phyloP scores from a whole-genome alignment of 1,140 invertebrate genomes.

The Hypothenemus hampei region DNA sequence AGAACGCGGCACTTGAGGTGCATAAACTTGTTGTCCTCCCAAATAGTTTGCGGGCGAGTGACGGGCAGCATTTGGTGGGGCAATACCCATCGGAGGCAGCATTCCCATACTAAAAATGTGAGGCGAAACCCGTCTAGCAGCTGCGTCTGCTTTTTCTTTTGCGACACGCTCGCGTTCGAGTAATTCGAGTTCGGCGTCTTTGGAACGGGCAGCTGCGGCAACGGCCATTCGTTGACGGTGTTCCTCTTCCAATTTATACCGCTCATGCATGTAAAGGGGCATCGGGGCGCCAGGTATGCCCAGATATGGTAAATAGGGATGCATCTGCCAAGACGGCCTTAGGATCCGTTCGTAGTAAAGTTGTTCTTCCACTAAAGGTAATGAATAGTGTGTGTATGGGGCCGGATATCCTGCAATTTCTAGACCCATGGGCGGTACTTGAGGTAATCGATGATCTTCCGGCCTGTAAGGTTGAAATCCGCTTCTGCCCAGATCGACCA shows the following conservation, averaged over 20 bases:
- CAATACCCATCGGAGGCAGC: constrained; percentile 38
- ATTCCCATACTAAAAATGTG: constrained; percentile 39
- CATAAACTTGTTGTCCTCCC: constrained; percentile 13
- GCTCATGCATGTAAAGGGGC: constrained; percentile 58
- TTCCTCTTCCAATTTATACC: constrained; percentile 63
- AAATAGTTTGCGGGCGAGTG: constrained; percentile 26
- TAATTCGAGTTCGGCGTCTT: constrained; percentile 50
- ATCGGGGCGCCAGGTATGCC: constrained; percentile 47
- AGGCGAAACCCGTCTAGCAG: constrained; percentile 35
- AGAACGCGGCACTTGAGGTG: constrained; percentile 18
- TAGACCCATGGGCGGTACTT: constrained; percentile 36
- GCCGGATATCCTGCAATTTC: constrained; percentile 39
- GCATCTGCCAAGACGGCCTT: constrained; percentile 56
- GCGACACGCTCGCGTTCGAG: constrained; percentile 44
- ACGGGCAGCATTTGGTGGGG: constrained; percentile 33
- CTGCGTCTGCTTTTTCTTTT: constrained; percentile 40
- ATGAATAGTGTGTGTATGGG: constrained; percentile 36
- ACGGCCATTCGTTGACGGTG: constrained; percentile 50
- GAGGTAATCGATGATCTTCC: constrained; percentile 55
- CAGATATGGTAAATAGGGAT: constrained; percentile 51
- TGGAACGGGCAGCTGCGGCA: constrained; percentile 46
- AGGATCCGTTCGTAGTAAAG: constrained; percentile 73
- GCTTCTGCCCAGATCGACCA: constrained; percentile 53
- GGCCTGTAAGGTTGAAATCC: constrained; percentile 74
- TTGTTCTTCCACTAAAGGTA: constrained; percentile 63